Percentiles rank a stretch among this genome's conserved stretches.
These are phyloP conservation scores for Archaeoteleia sp. DNA, from an alignment of 2,888 invertebrate genomes.

Conservation along the genomic window DNA sequence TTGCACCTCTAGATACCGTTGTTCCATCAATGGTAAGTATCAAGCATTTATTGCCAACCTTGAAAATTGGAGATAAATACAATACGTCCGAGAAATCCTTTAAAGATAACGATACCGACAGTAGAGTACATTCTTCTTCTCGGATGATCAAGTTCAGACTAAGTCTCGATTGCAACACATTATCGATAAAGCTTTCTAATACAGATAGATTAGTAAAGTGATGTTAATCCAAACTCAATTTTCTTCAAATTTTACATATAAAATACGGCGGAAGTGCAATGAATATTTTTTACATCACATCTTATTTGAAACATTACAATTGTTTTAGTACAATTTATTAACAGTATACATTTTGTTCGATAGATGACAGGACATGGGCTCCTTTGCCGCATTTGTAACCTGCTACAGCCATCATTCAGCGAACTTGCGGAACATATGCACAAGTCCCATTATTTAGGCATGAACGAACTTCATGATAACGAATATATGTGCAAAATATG, in stretches of 20 bases:
- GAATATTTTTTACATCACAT: too few species aligned
- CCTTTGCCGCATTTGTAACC: conserved; percentile 32
- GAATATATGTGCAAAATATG: conserved; percentile 80
- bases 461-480: conserved; percentile 52
- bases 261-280: too few species aligned
- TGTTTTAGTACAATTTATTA: too few species aligned
- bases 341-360: too few species aligned
- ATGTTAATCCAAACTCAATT: too few species aligned
- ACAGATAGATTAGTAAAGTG: too few species aligned
- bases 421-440: conserved; percentile 37
- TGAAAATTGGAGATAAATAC: conserved; percentile 36
- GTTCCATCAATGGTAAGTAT: conserved; percentile 66
- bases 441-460: conserved; percentile 20
- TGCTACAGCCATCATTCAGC: conserved; percentile 34
- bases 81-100: conserved; percentile 37
- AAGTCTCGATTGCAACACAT: conserved; percentile 8
- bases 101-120: conserved; percentile 18
- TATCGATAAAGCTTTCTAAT: conserved; percentile 32
- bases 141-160: conserved; percentile 39
- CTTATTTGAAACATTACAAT: too few species aligned
- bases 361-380: conserved; percentile 32
- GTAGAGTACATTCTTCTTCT: conserved; percentile 35
- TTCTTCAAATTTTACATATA: too few species aligned
- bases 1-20: conserved; percentile 62
- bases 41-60: conserved; percentile 17